These are phyloP conservation scores for Tupaia chinensis DNA, from an alignment of 2,113 vertebrate genomes.

Conservation along the genomic window DNA sequence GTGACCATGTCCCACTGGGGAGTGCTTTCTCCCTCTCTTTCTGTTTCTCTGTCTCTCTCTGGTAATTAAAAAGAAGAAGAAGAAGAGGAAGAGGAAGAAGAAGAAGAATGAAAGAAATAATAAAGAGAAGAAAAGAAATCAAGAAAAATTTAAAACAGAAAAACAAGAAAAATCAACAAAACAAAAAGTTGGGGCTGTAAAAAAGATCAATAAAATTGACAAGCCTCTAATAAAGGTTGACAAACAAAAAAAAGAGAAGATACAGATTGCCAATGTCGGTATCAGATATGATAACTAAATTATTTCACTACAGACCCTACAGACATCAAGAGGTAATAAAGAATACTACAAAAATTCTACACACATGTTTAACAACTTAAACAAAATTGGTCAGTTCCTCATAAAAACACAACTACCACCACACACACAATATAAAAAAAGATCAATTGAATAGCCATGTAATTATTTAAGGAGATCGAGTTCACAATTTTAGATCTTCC, in stretches of 20 bases:
- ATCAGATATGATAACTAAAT: constrained; percentile 23
- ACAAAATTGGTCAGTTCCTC: background rate
- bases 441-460: background rate
- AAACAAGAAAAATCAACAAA: background rate
- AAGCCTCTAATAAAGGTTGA: background rate
- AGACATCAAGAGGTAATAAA: background rate
- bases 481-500: background rate
- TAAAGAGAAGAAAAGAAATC: background rate
- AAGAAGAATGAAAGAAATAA: background rate
- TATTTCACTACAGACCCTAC: background rate
- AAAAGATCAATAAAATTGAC: background rate
- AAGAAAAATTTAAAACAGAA: background rate
- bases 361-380: background rate
- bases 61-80: no score
- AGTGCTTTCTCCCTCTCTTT: no score
- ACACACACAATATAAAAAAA: background rate
- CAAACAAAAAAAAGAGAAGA: background rate
- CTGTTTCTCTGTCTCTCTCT: no score
- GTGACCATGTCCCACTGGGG: no score
- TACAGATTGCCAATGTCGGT: background rate
- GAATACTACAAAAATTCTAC: background rate
- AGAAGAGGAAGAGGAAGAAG: no score
- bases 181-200: background rate
- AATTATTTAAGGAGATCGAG: background rate
- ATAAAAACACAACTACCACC: background rate